phyloP scores from a whole-genome alignment of 2,113 vertebrate species.

The Embiotoca jacksoni region DNA sequence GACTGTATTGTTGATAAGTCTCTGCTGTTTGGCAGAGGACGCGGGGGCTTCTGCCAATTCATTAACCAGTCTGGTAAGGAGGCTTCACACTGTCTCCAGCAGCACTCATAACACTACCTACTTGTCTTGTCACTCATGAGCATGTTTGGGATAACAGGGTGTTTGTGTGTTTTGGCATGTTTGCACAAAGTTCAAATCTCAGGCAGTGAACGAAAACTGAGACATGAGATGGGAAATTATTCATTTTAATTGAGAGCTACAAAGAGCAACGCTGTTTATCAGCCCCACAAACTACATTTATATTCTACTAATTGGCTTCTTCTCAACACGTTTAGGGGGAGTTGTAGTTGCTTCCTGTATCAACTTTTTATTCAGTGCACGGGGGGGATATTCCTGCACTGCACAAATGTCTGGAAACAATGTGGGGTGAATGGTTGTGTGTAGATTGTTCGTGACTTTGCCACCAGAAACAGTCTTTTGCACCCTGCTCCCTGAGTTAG shows the following conservation, averaged over 20 bases:
- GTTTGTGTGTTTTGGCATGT: conserved; percentile 23
- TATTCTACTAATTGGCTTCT: neutral
- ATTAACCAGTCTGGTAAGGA: conserved; percentile 70
- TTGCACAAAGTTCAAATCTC: conserved; percentile 26
- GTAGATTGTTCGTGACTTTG: too few species aligned
- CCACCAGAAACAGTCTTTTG: too few species aligned
- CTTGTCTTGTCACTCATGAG: conserved; percentile 66
- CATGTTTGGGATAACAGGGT: conserved; percentile 49
- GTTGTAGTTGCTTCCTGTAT: neutral
- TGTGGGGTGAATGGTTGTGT: neutral
- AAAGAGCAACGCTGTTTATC: neutral
- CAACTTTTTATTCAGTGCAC: neutral
- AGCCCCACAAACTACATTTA: neutral
- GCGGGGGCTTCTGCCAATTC: conserved; percentile 67
- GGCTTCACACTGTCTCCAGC: conserved; percentile 64
- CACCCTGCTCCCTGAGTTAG: too few species aligned
- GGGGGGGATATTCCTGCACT: neutral
- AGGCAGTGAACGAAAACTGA: neutral
- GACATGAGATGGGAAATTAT: neutral
- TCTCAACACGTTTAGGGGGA: neutral
- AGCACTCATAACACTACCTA: conserved; percentile 55
- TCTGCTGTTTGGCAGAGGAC: conserved; percentile 68
- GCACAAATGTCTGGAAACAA: neutral
- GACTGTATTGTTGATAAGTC: conserved; percentile 59
- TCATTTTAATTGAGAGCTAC: conserved; percentile 16